These are phyloP conservation scores for Heliconius charithonia DNA, from an alignment of 2,888 invertebrate species.

Conservation along the genomic window DNA sequence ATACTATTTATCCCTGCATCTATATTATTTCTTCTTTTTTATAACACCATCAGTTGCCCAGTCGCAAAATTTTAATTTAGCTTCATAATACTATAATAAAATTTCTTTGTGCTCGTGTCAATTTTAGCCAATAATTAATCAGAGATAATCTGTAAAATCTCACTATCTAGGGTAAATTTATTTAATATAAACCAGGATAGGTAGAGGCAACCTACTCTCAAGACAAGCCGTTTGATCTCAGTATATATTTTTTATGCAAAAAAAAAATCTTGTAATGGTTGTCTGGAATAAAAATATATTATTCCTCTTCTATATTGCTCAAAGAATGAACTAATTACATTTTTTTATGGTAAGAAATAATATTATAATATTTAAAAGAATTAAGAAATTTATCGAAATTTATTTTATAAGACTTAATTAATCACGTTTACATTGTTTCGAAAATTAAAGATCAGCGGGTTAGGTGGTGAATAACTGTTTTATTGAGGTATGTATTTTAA, in stretches of 20 bases:
- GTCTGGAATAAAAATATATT: too few relatives aligned
- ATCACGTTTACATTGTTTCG: neutral
- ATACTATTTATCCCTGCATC: too few relatives aligned
- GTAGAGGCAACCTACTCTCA: neutral
- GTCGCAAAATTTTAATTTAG: too few relatives aligned
- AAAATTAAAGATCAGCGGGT: neutral
- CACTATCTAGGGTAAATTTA: neutral
- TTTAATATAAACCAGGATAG: neutral
- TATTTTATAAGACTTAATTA: neutral
- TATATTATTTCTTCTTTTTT: too few relatives aligned
- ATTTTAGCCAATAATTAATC: too few relatives aligned
- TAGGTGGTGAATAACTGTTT: too few relatives aligned
- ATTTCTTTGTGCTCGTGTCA: too few relatives aligned
- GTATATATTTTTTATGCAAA: neutral
- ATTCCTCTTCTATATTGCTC: neutral
- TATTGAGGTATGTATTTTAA: neutral
- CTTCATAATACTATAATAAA: too few relatives aligned
- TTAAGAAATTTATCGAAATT: neutral
- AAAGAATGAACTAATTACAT: neutral
- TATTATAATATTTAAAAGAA: too few relatives aligned
- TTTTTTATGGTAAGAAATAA: neutral
- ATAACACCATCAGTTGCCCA: too few relatives aligned
- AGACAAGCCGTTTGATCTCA: neutral
- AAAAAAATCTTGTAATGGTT: neutral
- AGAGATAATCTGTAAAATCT: neutral